Evolutionary conservation across 1,140 invertebrate species (phyloP), one percentile per base, ranked within the genome.

Genomic region (Camponotus vicinus): DNA sequence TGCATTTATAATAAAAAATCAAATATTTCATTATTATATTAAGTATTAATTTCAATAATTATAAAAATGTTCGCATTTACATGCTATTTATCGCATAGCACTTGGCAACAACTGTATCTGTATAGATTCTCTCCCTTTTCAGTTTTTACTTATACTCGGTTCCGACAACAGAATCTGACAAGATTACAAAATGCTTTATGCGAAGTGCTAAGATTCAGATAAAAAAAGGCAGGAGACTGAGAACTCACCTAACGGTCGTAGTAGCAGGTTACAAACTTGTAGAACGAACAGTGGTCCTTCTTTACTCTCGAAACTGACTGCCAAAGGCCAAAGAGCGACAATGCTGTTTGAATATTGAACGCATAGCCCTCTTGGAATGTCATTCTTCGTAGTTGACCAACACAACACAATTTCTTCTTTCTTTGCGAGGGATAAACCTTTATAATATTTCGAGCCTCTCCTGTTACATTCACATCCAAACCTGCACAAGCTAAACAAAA

Each of bases 281-380:
- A 13, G 21, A 13, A 1, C n/a, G 57, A 71, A 80, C 49, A 21
- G 18, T n/a, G 13, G 4, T 55, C 15, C 52, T 40, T 76, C 27
- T 40, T 67, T 88, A 59, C 45, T 69, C 67, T 76, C 49, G 45
- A 15, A 69, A 8, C 64, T 57, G 63, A 77, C 57, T 49, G 34
- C 59, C 61, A 67, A 73, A 37, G 37, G 64, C 64, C 34, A 45
- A 85, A 42, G 64, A 45, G 11, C 76, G 21, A 75, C 55, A 73
- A 75, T 57, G 37, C 32, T 40, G 11, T 66, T 27, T 88, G 83
- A 89, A 89, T 82, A 71, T 86, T 76, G 76, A 86, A 66, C 57
- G 4, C 37, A 42, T 37, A 1, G 11, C 40, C 11, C 21, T 40
- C 13, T 40, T 57, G 21, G 42, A 76, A 55, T 64, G 40, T 52